Evolutionary conservation across 2,797 vertebrate genomes (phyloP).

Genomic region (Esox masquinongy): DNA sequence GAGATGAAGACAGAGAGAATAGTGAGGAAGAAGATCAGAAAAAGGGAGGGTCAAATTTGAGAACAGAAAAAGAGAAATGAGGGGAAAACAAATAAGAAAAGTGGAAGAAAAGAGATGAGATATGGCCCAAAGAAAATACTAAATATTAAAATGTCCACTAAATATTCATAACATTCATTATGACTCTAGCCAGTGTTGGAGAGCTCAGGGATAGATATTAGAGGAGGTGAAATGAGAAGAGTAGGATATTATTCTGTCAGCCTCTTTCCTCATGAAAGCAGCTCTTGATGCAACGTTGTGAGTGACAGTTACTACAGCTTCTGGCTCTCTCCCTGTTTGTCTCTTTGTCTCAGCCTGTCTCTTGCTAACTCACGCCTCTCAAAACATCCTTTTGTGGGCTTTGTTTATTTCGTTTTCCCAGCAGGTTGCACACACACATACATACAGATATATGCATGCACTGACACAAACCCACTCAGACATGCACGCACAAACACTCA

Average conservation of each 20-base stretch:
- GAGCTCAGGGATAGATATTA: neutral
- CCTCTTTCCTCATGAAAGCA: neutral
- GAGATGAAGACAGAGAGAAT: neutral
- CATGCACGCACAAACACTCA: neutral
- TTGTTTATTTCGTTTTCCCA: neutral
- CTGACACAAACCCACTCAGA: neutral
- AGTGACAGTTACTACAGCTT: neutral
- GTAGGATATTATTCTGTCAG: neutral
- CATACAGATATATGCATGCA: neutral
- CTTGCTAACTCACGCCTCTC: neutral
- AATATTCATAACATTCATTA: neutral
- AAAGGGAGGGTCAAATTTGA: neutral
- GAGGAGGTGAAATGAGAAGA: neutral
- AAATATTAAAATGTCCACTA: neutral
- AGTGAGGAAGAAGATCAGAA: neutral
- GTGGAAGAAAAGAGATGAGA: neutral
- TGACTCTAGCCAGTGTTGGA: neutral
- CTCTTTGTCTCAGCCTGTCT: conserved; percentile 5
- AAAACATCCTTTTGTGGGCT: neutral
- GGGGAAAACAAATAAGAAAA: neutral
- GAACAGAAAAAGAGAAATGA: neutral
- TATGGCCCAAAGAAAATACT: no score
- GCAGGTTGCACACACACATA: neutral
- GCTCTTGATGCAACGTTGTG: neutral
- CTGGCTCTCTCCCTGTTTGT: neutral